These are phyloP conservation scores for Formicarius rufipectus DNA, from an alignment of 2,113 vertebrate genomes.

Conservation along the genomic window DNA sequence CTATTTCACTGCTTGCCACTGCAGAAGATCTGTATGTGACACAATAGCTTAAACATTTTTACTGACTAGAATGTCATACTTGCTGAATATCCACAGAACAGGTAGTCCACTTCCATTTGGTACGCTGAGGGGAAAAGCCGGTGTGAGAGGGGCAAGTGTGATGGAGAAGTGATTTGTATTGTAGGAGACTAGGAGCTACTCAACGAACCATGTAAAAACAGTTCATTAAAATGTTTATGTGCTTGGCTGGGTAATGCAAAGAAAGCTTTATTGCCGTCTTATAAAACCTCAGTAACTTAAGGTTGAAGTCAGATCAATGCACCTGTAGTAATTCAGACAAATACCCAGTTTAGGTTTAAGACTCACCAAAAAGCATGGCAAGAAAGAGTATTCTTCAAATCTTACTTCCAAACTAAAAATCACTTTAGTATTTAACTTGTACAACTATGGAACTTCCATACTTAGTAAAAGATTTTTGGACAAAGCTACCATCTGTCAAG, in stretches of 20 bases:
- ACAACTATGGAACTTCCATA: neutral
- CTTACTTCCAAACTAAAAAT: neutral
- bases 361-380: neutral
- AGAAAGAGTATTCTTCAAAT: neutral
- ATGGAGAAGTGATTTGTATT: slow-evolving; percentile 70
- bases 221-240: slow-evolving; percentile 85
- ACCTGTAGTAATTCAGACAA: slow-evolving; percentile 45
- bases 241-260: slow-evolving; percentile 79
- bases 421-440: neutral
- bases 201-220: slow-evolving; percentile 81
- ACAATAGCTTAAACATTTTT: neutral
- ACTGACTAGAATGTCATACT: neutral
- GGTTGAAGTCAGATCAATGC: slow-evolving; percentile 52
- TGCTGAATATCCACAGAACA: neutral
- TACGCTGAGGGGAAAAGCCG: slow-evolving; percentile 37
- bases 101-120: slow-evolving; percentile 44
- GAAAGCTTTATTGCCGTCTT: slow-evolving; percentile 75
- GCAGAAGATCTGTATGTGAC: neutral
- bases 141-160: neutral
- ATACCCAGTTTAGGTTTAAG: neutral
- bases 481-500: neutral
- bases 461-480: neutral
- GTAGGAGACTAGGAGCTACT: slow-evolving; percentile 68
- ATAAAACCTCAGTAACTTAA: slow-evolving; percentile 70
- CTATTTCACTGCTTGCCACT: neutral